Evolutionary conservation across 2,113 vertebrate genomes (phyloP).

Genomic region (Craseonycteris thonglongyai): DNA sequence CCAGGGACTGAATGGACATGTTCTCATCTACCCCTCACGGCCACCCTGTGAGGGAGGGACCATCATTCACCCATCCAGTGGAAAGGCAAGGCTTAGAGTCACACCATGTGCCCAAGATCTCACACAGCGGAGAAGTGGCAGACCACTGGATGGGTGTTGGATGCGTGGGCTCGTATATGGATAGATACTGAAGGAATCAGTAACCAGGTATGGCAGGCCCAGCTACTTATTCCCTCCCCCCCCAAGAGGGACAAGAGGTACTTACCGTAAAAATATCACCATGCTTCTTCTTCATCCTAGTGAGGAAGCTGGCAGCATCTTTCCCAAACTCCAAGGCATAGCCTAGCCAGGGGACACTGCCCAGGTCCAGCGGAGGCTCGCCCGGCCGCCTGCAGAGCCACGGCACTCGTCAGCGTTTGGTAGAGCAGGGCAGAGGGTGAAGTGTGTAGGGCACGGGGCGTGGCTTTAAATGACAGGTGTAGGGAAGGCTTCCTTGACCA

Average conservation of each 20-base stretch:
- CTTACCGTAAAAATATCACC: constrained; percentile 91
- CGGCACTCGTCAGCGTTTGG: background rate
- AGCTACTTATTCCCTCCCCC: background rate
- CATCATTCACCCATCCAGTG: background rate
- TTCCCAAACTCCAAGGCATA: constrained; percentile 89
- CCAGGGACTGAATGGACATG: fast-evolving
- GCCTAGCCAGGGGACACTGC: constrained; percentile 87
- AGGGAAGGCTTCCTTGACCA: background rate
- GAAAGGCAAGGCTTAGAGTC: background rate
- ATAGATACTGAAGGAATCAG: background rate
- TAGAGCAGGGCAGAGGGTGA: background rate
- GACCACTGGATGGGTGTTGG: background rate
- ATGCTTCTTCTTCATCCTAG: constrained; percentile 87
- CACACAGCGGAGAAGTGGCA: background rate
- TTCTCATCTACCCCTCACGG: fast-evolving
- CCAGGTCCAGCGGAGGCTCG: constrained; percentile 88
- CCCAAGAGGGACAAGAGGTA: background rate
- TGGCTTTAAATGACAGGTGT: background rate
- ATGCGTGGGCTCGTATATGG: fast-evolving
- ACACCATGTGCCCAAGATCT: fast-evolving
- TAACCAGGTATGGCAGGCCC: background rate
- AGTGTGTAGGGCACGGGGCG: no score
- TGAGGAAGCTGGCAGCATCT: constrained; percentile 86
- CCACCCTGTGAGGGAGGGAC: background rate
- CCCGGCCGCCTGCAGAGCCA: constrained; percentile 77